These are phyloP conservation scores for Eristalis tenax DNA, from an alignment of 2,888 invertebrate species.

Conservation along the genomic window DNA sequence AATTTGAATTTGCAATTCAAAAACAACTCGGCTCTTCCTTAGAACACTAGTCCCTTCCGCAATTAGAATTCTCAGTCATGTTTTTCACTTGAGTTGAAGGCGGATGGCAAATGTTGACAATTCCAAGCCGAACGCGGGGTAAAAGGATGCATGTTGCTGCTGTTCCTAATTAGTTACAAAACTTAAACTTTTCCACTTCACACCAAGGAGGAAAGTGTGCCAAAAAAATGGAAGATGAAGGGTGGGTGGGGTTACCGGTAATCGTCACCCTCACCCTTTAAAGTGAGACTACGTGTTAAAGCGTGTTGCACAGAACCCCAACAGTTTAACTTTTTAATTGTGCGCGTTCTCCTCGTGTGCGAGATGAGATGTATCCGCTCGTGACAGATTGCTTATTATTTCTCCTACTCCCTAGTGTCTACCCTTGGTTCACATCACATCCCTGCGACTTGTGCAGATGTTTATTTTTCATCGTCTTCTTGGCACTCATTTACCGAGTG, in stretches of 20 bases:
- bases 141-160: neutral
- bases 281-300: slow-evolving; percentile 27
- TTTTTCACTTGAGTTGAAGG: neutral
- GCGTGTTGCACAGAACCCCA: slow-evolving; percentile 45
- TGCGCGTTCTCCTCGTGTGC: slow-evolving; percentile 10
- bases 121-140: slow-evolving; percentile 2
- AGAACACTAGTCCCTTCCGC: slow-evolving; percentile 50
- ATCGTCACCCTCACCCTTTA: neutral
- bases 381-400: slow-evolving; percentile 32
- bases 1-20: slow-evolving; percentile 36
- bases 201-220: slow-evolving; percentile 27
- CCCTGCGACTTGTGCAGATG: neutral
- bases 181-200: slow-evolving; percentile 59
- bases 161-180: slow-evolving; percentile 64
- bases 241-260: neutral
- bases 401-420: neutral
- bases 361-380: slow-evolving; percentile 1
- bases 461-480: slow-evolving; percentile 24
- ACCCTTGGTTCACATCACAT: neutral
- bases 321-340: slow-evolving; percentile 58
- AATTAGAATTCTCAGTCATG: slow-evolving; percentile 44
- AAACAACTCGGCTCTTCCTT: slow-evolving; percentile 20
- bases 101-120: slow-evolving; percentile 13
- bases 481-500: slow-evolving; percentile 2
- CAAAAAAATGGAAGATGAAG: neutral